These are phyloP conservation scores for Acipenser oxyrinchus DNA, from an alignment of 2,797 vertebrate genomes.

Conservation along the genomic window DNA sequence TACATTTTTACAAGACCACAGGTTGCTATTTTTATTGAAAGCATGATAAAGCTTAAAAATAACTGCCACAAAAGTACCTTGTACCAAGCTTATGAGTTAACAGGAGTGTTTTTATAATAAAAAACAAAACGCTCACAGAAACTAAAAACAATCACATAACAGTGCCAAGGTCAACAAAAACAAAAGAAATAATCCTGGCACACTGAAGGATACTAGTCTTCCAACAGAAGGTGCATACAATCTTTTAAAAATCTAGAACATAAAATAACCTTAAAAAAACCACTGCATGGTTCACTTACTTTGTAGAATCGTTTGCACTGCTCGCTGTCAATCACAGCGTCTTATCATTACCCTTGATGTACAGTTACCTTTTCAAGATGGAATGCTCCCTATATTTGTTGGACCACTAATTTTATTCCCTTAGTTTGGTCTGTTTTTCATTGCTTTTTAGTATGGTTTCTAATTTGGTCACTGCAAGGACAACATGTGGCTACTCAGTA, in stretches of 20 bases:
- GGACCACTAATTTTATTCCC: slow-evolving; percentile 51
- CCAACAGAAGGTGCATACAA: slow-evolving; percentile 67
- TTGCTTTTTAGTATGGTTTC: slow-evolving; percentile 46
- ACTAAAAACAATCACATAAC: slow-evolving; percentile 65
- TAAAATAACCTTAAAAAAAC: slow-evolving; percentile 45
- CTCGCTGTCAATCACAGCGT: slow-evolving; percentile 41
- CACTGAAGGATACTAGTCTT: slow-evolving; percentile 23
- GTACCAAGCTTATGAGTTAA: slow-evolving; percentile 81
- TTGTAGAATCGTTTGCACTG: slow-evolving; percentile 65
- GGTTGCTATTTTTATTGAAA: slow-evolving; percentile 55
- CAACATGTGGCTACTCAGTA: slow-evolving; percentile 51
- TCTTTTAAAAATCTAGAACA: slow-evolving; percentile 58
- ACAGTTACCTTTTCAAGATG: slow-evolving; percentile 44
- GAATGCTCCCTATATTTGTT: slow-evolving; percentile 45
- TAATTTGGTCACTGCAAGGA: slow-evolving; percentile 75
- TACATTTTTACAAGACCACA: slow-evolving; percentile 60
- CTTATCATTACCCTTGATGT: slow-evolving; percentile 38
- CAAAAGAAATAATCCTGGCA: slow-evolving; percentile 31
- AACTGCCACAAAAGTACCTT: slow-evolving; percentile 72
- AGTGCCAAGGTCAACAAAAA: slow-evolving; percentile 59
- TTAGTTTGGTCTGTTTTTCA: slow-evolving; percentile 49
- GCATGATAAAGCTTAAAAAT: slow-evolving; percentile 54
- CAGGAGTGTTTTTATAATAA: slow-evolving; percentile 80
- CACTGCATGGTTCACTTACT: slow-evolving; percentile 64
- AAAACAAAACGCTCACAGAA: slow-evolving; percentile 75